Percentiles rank a stretch among this genome's conserved stretches.
These are phyloP conservation scores for Scaptodrosophila lebanonensis DNA, from an alignment of 1,140 invertebrate species.

Conservation along the genomic window DNA sequence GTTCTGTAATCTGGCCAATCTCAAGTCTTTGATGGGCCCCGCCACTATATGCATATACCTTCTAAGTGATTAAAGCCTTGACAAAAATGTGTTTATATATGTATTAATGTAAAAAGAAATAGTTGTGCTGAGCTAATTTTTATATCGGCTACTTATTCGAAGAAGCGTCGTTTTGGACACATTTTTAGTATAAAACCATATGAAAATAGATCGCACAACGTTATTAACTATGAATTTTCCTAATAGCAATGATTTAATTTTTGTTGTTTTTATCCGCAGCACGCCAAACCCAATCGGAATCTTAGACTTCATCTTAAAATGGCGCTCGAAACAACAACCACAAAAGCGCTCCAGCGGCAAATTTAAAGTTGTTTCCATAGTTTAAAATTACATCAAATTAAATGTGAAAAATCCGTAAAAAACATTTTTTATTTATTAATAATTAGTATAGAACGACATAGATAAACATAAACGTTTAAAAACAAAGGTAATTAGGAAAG, in stretches of 20 bases:
- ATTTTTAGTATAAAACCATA: too few relatives aligned
- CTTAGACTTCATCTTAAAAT: constrained; percentile 34
- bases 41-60: too few relatives aligned
- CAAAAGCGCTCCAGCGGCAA: constrained; percentile 4
- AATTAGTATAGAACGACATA: too few relatives aligned
- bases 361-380: constrained; percentile 45
- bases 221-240: neutral
- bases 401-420: constrained; percentile 12
- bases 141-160: too few relatives aligned
- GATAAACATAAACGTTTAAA: constrained; percentile 30
- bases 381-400: constrained; percentile 29
- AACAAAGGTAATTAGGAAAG: constrained; percentile 35
- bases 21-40: too few relatives aligned
- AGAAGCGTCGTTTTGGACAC: too few relatives aligned
- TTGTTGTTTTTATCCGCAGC: constrained; percentile 24
- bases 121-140: too few relatives aligned
- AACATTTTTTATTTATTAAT: too few relatives aligned
- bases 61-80: too few relatives aligned
- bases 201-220: neutral
- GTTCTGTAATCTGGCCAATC: too few relatives aligned
- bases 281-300: constrained; percentile 39
- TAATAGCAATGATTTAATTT: constrained; percentile 1
- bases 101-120: too few relatives aligned
- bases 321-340: constrained; percentile 18
- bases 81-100: too few relatives aligned